Evolutionary conservation across 2,888 invertebrate genomes (phyloP).

Genomic region (Cataglyphis albicans): DNA sequence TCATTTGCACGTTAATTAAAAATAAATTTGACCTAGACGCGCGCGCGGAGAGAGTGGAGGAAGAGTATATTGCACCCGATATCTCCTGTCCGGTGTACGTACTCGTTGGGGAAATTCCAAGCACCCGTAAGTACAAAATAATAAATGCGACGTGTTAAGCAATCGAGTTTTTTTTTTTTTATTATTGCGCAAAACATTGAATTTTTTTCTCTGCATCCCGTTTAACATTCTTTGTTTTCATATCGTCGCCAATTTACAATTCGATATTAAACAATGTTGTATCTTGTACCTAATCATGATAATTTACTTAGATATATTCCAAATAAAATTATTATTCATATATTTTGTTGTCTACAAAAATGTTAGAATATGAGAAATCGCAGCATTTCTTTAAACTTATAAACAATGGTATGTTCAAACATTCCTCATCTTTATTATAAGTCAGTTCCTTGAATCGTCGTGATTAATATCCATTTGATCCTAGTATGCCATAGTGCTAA

Average conservation of each 20-base stretch:
- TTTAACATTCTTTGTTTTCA: background rate
- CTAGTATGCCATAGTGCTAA: background rate
- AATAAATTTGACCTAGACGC: constrained; percentile 76
- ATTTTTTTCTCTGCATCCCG: background rate
- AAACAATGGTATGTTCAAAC: background rate
- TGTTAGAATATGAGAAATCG: background rate
- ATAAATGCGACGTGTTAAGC: constrained; percentile 14
- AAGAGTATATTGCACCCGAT: constrained; percentile 39
- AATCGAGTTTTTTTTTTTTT: background rate
- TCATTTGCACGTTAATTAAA: constrained; percentile 83
- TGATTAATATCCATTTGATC: background rate
- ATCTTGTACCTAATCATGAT: background rate
- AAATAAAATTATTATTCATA: background rate
- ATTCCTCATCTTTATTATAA: background rate
- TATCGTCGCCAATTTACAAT: background rate
- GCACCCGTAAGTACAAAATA: constrained; percentile 25
- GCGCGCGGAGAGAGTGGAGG: constrained; percentile 9
- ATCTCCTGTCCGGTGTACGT: constrained; percentile 7
- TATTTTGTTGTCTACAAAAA: background rate
- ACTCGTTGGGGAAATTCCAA: constrained; percentile 1
- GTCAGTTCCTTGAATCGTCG: background rate
- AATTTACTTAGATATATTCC: background rate
- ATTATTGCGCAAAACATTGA: background rate
- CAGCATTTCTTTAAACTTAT: background rate
- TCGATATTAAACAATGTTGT: background rate